A percentile compares a stretch with the other conserved stretches of the same genome.
Evolutionary conservation across 1,140 invertebrate species (phyloP).

Genomic region (Heliconius himera): DNA sequence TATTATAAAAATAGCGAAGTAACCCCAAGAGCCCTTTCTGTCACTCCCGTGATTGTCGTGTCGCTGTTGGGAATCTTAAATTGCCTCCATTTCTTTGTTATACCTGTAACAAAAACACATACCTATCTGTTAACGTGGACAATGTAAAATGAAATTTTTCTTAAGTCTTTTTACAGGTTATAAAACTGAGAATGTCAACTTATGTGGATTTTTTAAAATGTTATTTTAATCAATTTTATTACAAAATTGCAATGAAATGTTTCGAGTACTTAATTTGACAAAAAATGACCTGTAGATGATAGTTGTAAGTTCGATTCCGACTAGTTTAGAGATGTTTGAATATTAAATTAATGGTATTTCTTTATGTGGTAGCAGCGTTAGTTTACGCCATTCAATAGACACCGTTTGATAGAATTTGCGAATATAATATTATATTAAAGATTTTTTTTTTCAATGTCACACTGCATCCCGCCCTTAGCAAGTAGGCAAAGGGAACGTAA

Average conservation of each 20-base stretch:
- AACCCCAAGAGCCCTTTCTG: conserved; percentile 23
- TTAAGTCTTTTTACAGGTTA: background rate
- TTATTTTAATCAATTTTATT: background rate
- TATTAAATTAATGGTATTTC: no score
- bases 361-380: no score
- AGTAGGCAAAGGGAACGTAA: no score
- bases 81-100: conserved; percentile 15
- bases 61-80: conserved; percentile 21
- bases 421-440: no score
- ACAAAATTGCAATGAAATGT: background rate
- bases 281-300: no score
- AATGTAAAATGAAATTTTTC: background rate
- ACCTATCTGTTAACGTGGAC: background rate
- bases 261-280: background rate
- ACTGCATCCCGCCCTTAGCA: no score
- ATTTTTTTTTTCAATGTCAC: no score
- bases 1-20: conserved; percentile 16
- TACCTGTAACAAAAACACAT: background rate
- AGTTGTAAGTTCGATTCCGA: no score
- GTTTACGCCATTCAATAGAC: no score
- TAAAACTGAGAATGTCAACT: background rate
- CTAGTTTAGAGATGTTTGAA: no score
- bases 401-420: no score
- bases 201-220: background rate
- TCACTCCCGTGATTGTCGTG: conserved; percentile 21